phyloP scores from a whole-genome alignment of 2,888 invertebrate genomes.

The Lithophane semibrunnea region DNA sequence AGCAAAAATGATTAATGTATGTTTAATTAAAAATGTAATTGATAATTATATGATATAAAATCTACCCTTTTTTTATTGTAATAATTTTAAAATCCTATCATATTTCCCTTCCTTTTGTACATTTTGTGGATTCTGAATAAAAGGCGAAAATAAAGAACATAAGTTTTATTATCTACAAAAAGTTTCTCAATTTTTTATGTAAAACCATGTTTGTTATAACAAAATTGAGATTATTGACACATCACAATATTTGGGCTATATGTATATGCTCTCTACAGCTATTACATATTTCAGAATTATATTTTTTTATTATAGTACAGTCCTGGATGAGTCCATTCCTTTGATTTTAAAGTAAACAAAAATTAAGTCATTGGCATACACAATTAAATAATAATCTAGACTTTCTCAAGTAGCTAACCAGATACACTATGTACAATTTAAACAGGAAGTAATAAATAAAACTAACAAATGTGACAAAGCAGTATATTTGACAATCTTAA shows the following conservation, averaged over 20 bases:
- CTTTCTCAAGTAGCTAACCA: slow-evolving; percentile 4
- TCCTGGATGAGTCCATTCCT: slow-evolving; percentile 5
- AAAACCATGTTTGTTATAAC: slow-evolving; percentile 37
- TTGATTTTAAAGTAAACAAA: slow-evolving; percentile 21
- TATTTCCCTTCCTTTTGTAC: slow-evolving; percentile 31
- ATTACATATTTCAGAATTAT: slow-evolving; percentile 9
- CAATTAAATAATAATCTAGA: slow-evolving; percentile 16
- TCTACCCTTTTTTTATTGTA: slow-evolving; percentile 45
- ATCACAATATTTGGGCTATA: slow-evolving; percentile 9
- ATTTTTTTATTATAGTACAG: slow-evolving; percentile 14
- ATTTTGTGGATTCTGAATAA: slow-evolving; percentile 32
- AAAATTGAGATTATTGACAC: slow-evolving; percentile 30
- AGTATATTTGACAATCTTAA: slow-evolving; percentile 76
- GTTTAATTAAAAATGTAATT: slow-evolving; percentile 85
- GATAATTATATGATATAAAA: slow-evolving; percentile 84
- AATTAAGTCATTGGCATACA: slow-evolving; percentile 19
- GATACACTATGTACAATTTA: slow-evolving; percentile 44
- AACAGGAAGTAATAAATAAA: slow-evolving; percentile 66
- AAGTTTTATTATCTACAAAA: slow-evolving; percentile 59
- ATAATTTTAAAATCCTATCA: slow-evolving; percentile 21
- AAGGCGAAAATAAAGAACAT: slow-evolving; percentile 58
- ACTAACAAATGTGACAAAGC: slow-evolving; percentile 69
- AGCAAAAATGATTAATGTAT: slow-evolving; percentile 83
- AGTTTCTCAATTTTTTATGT: slow-evolving; percentile 22
- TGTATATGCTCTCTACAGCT: slow-evolving; percentile 6